phyloP scores from a whole-genome alignment of 2,888 invertebrate species.

The Argynnis bischoffii region DNA sequence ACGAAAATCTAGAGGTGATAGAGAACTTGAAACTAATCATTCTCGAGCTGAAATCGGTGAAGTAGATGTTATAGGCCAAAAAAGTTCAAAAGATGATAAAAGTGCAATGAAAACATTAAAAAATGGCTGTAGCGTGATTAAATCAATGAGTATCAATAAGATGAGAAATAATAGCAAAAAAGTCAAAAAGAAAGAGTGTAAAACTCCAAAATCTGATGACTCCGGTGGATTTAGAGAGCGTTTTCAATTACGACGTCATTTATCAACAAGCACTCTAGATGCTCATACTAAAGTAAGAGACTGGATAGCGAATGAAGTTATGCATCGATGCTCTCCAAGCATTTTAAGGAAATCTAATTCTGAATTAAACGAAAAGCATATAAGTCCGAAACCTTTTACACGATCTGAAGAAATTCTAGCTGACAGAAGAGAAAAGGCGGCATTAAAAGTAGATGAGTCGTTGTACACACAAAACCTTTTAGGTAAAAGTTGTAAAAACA shows the following conservation, averaged over 20 bases:
- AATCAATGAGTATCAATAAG: conserved; percentile 79
- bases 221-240: conserved; percentile 82
- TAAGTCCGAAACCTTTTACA: conserved; percentile 62
- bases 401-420: conserved; percentile 75
- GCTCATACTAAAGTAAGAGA: conserved; percentile 93
- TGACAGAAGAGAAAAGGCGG: conserved; percentile 60
- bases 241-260: conserved; percentile 86
- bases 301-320: conserved; percentile 92
- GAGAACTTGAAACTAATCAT: conserved; percentile 67
- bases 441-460: conserved; percentile 48
- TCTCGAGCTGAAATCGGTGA: conserved; percentile 78
- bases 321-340: conserved; percentile 87
- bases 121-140: conserved; percentile 83
- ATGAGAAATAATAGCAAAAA: conserved; percentile 78
- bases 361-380: conserved; percentile 60
- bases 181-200: conserved; percentile 80
- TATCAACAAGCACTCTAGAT: conserved; percentile 91
- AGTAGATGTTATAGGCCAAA: conserved; percentile 76
- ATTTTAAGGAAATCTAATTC: conserved; percentile 81
- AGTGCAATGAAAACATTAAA: conserved; percentile 71
- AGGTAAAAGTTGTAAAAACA: conserved; percentile 57
- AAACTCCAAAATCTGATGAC: conserved; percentile 81
- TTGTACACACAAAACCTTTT: conserved; percentile 49
- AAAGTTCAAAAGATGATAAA: conserved; percentile 72
- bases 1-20: conserved; percentile 78